phyloP scores from a whole-genome alignment of 2,113 vertebrate species.

The Osmerus mordax region DNA sequence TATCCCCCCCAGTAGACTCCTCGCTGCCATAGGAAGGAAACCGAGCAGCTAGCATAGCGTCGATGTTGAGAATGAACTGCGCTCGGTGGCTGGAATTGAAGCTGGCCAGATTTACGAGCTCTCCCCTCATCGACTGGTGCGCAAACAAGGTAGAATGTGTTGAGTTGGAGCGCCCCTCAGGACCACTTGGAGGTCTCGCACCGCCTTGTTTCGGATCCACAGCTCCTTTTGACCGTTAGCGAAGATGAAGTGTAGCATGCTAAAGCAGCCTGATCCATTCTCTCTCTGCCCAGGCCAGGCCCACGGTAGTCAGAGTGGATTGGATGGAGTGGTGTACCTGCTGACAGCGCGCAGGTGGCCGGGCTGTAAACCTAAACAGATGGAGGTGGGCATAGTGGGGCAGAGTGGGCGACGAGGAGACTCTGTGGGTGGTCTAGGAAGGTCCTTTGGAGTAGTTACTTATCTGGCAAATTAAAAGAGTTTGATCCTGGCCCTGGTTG shows the following conservation, averaged over 20 bases:
- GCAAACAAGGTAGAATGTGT: constrained; percentile 42
- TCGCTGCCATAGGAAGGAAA: constrained; percentile 6
- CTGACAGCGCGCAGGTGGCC: constrained; percentile 8
- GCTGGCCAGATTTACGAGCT: constrained; percentile 38
- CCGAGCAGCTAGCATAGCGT: not conserved
- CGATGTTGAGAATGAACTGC: constrained; percentile 8
- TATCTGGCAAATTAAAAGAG: too few species aligned
- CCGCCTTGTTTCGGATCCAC: not conserved
- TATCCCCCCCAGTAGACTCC: constrained; percentile 35
- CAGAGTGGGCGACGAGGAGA: too few species aligned
- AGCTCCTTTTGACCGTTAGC: not conserved
- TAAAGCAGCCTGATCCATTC: constrained; percentile 1
- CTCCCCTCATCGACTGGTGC: constrained; percentile 52
- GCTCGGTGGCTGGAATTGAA: constrained; percentile 32
- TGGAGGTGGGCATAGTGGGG: not conserved
- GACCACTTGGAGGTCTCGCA: not conserved
- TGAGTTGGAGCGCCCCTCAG: constrained; percentile 22
- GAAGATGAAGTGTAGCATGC: not conserved
- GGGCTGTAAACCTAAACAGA: constrained; percentile 5
- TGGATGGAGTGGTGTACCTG: constrained; percentile 8
- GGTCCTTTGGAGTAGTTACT: too few species aligned
- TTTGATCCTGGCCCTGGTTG: too few species aligned
- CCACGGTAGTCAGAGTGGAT: constrained; percentile 16
- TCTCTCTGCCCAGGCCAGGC: not conserved
- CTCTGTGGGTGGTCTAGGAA: too few species aligned